Evolutionary conservation across 2,888 invertebrate species (phyloP).

Genomic region (Mimas tiliae): DNA sequence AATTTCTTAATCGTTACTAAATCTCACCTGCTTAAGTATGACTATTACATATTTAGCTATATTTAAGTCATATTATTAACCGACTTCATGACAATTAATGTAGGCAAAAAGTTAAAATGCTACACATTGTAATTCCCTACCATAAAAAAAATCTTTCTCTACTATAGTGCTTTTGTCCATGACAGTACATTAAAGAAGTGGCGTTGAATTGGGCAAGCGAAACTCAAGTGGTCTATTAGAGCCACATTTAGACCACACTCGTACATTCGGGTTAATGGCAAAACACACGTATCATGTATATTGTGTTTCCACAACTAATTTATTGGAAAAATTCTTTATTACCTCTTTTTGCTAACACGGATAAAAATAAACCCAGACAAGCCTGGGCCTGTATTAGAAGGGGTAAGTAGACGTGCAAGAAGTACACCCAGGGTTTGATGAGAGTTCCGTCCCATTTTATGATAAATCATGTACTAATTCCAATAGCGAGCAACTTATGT

Average conservation of each 20-base stretch:
- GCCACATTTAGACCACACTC: slow-evolving; percentile 76
- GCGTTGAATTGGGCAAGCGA: slow-evolving; percentile 77
- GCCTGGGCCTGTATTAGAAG: too few relatives aligned
- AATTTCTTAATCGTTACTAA: too few relatives aligned
- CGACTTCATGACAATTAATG: too few relatives aligned
- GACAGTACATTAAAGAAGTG: slow-evolving; percentile 69
- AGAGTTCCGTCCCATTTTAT: too few relatives aligned
- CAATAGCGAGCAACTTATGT: too few relatives aligned
- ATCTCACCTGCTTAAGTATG: too few relatives aligned
- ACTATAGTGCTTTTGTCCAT: slow-evolving; percentile 38
- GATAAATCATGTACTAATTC: too few relatives aligned
- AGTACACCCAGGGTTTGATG: too few relatives aligned
- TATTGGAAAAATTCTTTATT: slow-evolving; percentile 8
- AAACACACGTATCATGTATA: slow-evolving; percentile 36
- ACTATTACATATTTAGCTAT: too few relatives aligned
- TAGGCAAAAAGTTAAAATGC: background rate
- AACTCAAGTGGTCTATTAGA: slow-evolving; percentile 78
- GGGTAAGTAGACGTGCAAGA: too few relatives aligned
- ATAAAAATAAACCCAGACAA: background rate
- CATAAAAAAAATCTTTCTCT: slow-evolving; percentile 3
- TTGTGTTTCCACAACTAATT: slow-evolving; percentile 12
- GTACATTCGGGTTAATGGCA: slow-evolving; percentile 77
- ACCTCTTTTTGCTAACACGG: too few relatives aligned
- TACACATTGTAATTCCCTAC: background rate
- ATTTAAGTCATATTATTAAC: too few relatives aligned